These are phyloP conservation scores for Lasiurus cinereus DNA, from an alignment of 2,113 vertebrate species.

Conservation along the genomic window DNA sequence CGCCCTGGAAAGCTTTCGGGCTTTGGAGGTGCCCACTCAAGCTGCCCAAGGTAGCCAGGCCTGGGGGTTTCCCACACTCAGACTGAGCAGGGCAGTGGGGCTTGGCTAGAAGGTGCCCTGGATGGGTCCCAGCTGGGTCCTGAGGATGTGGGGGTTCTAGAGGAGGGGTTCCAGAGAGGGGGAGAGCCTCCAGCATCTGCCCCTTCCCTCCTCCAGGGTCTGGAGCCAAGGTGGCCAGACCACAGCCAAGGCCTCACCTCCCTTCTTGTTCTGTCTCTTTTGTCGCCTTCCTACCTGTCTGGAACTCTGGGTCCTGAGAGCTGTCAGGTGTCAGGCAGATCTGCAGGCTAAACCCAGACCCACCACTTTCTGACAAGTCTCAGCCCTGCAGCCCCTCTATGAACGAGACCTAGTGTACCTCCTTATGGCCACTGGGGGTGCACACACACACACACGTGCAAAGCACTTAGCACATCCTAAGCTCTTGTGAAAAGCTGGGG, in stretches of 20 bases:
- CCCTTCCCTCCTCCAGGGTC: accelerated
- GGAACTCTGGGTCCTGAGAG: background rate
- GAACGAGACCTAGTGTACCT: background rate
- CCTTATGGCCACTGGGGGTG: too few relatives aligned
- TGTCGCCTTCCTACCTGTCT: background rate
- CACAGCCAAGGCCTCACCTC: background rate
- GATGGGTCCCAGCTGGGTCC: background rate
- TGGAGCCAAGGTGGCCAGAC: background rate
- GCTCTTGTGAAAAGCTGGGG: accelerated
- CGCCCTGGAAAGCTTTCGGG: slow-evolving; percentile 84
- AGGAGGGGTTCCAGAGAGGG: background rate
- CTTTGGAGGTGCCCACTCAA: slow-evolving; percentile 84
- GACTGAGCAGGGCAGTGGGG: accelerated
- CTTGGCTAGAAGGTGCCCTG: background rate
- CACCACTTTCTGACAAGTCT: background rate
- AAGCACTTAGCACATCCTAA: accelerated
- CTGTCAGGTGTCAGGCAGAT: background rate
- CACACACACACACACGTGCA: too few relatives aligned
- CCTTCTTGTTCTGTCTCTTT: background rate
- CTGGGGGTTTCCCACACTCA: background rate
- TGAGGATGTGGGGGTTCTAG: background rate
- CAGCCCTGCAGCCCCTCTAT: background rate
- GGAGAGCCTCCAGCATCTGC: background rate
- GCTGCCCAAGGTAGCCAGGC: slow-evolving; percentile 88
- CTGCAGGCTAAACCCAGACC: background rate